These are phyloP conservation scores for Coleophora flavipennella DNA, from an alignment of 2,888 invertebrate genomes.

Conservation along the genomic window DNA sequence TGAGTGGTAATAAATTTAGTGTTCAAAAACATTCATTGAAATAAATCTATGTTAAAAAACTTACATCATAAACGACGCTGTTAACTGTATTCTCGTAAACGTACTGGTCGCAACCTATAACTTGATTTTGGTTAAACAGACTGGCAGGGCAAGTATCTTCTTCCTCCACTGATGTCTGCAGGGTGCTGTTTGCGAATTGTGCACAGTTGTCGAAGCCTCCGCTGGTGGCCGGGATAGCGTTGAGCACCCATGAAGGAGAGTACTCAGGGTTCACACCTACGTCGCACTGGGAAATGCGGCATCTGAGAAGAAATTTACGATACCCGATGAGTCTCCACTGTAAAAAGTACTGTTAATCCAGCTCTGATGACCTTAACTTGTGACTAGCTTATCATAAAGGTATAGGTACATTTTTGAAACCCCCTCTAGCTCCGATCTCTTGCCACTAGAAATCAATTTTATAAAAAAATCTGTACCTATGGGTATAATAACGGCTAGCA, in stretches of 20 bases:
- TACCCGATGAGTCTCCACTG: too few species aligned
- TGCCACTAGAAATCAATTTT: too few species aligned
- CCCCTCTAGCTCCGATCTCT: too few species aligned
- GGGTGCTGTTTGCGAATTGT: conserved; percentile 31
- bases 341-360: too few species aligned
- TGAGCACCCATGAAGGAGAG: conserved; percentile 38
- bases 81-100: conserved; percentile 44
- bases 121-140: conserved; percentile 35
- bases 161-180: conserved; percentile 7
- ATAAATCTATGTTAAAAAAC: conserved; percentile 23
- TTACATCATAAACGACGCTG: conserved; percentile 57
- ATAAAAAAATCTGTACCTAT: too few species aligned
- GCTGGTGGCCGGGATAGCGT: conserved; percentile 37
- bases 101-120: conserved; percentile 31
- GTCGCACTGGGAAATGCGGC: conserved; percentile 48
- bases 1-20: too few species aligned
- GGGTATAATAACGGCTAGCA: too few species aligned
- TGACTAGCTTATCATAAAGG: too few species aligned
- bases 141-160: conserved; percentile 39
- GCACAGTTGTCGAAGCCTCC: conserved; percentile 41
- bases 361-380: too few species aligned
- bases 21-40: too few species aligned
- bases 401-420: too few species aligned
- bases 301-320: conserved; percentile 26
- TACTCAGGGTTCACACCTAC: conserved; percentile 29